Percentiles rank a stretch among this genome's conserved stretches.
phyloP scores from a whole-genome alignment of 2,888 invertebrate genomes.

The Melieria picta region DNA sequence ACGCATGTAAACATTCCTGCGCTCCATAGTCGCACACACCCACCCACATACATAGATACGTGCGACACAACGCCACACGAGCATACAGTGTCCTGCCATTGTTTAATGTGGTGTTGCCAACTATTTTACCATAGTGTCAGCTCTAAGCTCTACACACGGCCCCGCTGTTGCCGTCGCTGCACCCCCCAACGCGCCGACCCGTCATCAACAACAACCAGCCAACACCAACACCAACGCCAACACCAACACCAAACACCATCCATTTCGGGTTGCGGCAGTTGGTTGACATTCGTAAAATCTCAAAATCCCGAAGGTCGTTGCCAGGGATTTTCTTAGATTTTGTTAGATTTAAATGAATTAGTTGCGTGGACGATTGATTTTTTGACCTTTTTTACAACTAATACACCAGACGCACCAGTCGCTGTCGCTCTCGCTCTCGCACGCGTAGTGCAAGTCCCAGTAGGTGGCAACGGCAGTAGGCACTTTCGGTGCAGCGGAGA shows the following conservation, averaged over 20 bases:
- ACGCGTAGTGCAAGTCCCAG: background rate
- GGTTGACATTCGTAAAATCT: constrained; percentile 67
- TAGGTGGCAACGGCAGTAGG: constrained; percentile 1
- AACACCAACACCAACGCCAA: constrained; percentile 30
- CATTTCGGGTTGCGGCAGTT: constrained; percentile 49
- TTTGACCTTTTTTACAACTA: constrained; percentile 61
- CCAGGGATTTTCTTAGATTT: constrained; percentile 67
- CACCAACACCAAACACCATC: constrained; percentile 27
- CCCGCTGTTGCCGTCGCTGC: constrained; percentile 23
- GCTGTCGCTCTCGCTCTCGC: too few species aligned
- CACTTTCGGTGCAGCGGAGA: background rate
- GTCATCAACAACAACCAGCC: too few species aligned
- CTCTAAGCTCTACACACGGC: constrained; percentile 39
- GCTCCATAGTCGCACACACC: constrained; percentile 20
- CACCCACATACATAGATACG: constrained; percentile 22
- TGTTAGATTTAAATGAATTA: constrained; percentile 67
- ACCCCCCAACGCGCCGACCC: constrained; percentile 16
- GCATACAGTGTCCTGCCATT: constrained; percentile 38
- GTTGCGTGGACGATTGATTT: constrained; percentile 67
- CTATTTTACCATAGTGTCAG: constrained; percentile 54
- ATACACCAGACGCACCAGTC: constrained; percentile 4
- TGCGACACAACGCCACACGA: constrained; percentile 19
- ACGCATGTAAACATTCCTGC: constrained; percentile 15
- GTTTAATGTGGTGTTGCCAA: constrained; percentile 61
- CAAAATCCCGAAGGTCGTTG: constrained; percentile 67